phyloP scores from a whole-genome alignment of 2,113 vertebrate genomes.

The Campylorhamphus procurvoides region DNA sequence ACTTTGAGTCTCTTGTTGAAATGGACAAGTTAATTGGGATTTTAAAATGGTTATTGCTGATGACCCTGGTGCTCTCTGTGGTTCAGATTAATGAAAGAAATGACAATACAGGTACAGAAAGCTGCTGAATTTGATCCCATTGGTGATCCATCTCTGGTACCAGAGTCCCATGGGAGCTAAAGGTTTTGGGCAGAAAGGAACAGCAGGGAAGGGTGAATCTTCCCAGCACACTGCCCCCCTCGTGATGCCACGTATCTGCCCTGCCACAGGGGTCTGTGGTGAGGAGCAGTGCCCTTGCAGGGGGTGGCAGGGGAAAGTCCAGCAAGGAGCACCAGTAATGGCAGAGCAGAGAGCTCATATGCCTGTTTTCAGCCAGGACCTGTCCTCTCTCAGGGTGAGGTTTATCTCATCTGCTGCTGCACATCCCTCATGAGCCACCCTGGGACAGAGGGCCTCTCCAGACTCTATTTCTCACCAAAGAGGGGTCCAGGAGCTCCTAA shows the following conservation, averaged over 20 bases:
- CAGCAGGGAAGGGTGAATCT: not conserved
- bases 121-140: not conserved
- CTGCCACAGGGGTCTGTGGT: not conserved
- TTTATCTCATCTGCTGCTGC: not conserved
- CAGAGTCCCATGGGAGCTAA: not conserved
- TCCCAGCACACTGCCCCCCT: not conserved
- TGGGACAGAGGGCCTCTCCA: not conserved
- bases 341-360: not conserved
- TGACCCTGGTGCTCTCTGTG: not conserved
- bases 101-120: not conserved
- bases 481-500: not conserved
- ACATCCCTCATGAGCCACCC: not conserved
- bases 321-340: not conserved
- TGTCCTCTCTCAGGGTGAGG: fast-evolving
- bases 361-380: not conserved
- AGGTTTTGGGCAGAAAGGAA: not conserved
- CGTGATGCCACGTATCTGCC: fast-evolving
- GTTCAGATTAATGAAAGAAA: not conserved
- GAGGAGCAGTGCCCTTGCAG: not conserved
- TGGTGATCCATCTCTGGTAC: not conserved
- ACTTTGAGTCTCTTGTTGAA: not conserved
- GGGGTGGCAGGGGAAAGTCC: not conserved
- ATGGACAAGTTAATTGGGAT: not conserved
- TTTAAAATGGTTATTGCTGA: not conserved
- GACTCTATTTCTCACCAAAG: not conserved